These are phyloP conservation scores for Delia radicum DNA, from an alignment of 1,140 invertebrate genomes.

Conservation along the genomic window DNA sequence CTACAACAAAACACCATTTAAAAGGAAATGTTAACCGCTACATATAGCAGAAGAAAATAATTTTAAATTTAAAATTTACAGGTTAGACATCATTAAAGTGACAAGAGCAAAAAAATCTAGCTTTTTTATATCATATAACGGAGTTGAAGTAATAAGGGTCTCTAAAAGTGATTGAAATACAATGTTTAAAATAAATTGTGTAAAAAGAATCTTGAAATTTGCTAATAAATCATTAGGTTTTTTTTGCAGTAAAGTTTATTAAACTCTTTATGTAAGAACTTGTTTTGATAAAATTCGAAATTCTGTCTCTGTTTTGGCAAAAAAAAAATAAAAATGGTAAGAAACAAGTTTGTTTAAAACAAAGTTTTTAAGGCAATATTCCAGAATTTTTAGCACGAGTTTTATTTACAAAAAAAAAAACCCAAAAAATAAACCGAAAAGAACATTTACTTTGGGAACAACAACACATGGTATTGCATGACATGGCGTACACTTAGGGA, in stretches of 20 bases:
- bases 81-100: constrained; percentile 1
- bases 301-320: not conserved
- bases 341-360: not conserved
- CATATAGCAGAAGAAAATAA: too few species aligned
- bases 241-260: not conserved
- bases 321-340: not conserved
- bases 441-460: not conserved
- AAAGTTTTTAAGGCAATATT: not conserved
- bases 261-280: not conserved
- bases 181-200: not conserved
- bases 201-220: not conserved
- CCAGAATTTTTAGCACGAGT: constrained; percentile 3
- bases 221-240: constrained; percentile 1
- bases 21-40: not conserved
- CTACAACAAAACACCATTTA: too few species aligned
- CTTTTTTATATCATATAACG: not conserved
- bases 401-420: not conserved
- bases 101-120: not conserved
- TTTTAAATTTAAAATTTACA: not conserved
- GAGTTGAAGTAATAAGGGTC: not conserved
- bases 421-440: not conserved
- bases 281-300: not conserved
- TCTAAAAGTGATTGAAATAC: not conserved
- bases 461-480: not conserved
- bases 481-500: too few species aligned